Conservation (phyloP, 1,140 invertebrate genomes). For the Manduca sexta region DNA sequence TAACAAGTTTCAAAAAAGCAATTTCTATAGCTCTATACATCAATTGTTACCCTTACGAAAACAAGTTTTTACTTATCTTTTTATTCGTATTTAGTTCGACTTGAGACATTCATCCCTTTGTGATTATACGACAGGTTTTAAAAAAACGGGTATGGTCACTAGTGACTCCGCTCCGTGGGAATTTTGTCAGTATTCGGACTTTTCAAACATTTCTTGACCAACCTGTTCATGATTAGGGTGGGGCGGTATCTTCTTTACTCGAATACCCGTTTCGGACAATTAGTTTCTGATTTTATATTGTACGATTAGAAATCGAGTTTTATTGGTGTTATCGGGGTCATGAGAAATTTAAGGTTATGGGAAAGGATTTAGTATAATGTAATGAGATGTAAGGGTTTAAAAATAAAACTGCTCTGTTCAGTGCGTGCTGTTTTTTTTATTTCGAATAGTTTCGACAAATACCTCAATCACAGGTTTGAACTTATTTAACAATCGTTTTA, state of each 20-base stretch:
- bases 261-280: conserved; percentile 27
- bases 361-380: conserved; percentile 4
- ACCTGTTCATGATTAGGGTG: conserved; percentile 23
- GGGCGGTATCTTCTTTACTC: conserved; percentile 31
- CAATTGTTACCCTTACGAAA: not conserved
- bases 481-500: too few relatives aligned
- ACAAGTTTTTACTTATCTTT: not conserved
- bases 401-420: not conserved
- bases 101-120: not conserved
- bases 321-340: conserved; percentile 14
- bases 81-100: conserved; percentile 4
- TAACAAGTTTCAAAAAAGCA: too few relatives aligned
- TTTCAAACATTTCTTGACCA: conserved; percentile 15
- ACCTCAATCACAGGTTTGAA: too few relatives aligned
- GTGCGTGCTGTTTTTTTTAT: too few relatives aligned
- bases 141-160: conserved; percentile 10
- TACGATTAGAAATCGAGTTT: conserved; percentile 9
- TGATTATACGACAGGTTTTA: conserved; percentile 34
- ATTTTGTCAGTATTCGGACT: conserved; percentile 12
- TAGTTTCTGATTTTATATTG: conserved; percentile 15
- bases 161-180: conserved; percentile 6
- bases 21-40: not conserved
- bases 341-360: conserved; percentile 19
- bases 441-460: too few relatives aligned
- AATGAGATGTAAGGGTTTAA: not conserved